These are phyloP conservation scores for Thumatha senex DNA, from an alignment of 2,888 invertebrate species.

Conservation along the genomic window DNA sequence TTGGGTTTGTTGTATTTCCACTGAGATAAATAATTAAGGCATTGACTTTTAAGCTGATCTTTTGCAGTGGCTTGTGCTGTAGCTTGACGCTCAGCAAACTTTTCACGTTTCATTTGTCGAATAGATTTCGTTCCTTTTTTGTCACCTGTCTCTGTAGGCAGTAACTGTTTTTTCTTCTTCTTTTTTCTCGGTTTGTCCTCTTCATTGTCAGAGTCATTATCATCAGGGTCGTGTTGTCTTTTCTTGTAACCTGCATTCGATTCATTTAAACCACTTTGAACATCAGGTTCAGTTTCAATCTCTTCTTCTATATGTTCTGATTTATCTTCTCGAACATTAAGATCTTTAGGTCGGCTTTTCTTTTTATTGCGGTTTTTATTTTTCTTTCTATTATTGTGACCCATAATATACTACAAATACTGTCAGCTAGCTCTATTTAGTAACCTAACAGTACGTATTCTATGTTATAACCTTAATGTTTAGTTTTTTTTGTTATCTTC, in stretches of 20 bases:
- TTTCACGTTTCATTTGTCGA: conserved; percentile 86
- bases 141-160: conserved; percentile 50
- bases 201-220: conserved; percentile 51
- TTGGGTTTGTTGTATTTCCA: conserved; percentile 88
- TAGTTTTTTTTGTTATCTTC: no score
- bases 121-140: conserved; percentile 83
- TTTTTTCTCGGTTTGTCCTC: conserved; percentile 58
- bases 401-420: conserved; percentile 37
- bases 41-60: conserved; percentile 83
- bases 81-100: conserved; percentile 81
- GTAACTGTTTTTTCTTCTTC: conserved; percentile 61
- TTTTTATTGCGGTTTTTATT: conserved; percentile 47
- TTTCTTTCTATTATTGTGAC: conserved; percentile 49
- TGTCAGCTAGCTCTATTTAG: not conserved
- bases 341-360: conserved; percentile 25
- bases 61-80: conserved; percentile 79
- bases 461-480: no score
- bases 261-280: conserved; percentile 15
- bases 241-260: conserved; percentile 17
- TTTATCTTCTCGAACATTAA: conserved; percentile 10
- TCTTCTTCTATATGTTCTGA: conserved; percentile 24
- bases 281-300: conserved; percentile 25
- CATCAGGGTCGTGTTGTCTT: conserved; percentile 39
- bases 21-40: conserved; percentile 86
- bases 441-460: not conserved